These are phyloP conservation scores for Diplosoma virens DNA, from an alignment of 23 tunicate species.

Conservation along the genomic window DNA sequence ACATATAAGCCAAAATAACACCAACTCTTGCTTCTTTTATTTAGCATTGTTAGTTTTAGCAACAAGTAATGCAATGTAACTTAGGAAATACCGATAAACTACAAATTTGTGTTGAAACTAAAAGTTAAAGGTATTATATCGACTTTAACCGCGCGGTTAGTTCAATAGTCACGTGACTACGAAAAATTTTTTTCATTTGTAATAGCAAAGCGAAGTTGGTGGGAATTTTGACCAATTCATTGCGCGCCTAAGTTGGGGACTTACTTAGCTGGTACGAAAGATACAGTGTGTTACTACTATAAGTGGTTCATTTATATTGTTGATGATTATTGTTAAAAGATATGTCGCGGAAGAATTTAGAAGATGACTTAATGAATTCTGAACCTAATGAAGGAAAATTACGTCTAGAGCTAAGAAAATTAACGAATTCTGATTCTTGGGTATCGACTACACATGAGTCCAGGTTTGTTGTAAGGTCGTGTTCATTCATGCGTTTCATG, in stretches of 20 bases:
- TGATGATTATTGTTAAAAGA: neutral
- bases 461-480: conserved; percentile 45
- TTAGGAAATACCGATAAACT: too few relatives aligned
- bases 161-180: neutral
- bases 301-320: neutral
- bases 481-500: conserved; percentile 49
- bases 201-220: neutral
- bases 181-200: neutral
- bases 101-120: too few relatives aligned
- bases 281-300: neutral
- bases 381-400: conserved; percentile 42
- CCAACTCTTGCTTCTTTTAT: too few relatives aligned
- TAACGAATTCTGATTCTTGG: conserved; percentile 81
- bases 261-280: too few relatives aligned
- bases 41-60: too few relatives aligned
- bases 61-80: too few relatives aligned
- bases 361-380: conserved; percentile 23
- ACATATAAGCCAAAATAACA: too few relatives aligned
- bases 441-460: conserved; percentile 49
- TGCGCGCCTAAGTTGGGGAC: conserved; percentile 1
- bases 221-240: conserved; percentile 23
- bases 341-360: neutral
- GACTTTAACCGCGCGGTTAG: neutral
- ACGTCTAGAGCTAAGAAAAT: conserved; percentile 62
- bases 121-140: neutral